phyloP scores from a whole-genome alignment of 35 echinoderm and acorn worm genomes.

The Apostichopus californicus region DNA sequence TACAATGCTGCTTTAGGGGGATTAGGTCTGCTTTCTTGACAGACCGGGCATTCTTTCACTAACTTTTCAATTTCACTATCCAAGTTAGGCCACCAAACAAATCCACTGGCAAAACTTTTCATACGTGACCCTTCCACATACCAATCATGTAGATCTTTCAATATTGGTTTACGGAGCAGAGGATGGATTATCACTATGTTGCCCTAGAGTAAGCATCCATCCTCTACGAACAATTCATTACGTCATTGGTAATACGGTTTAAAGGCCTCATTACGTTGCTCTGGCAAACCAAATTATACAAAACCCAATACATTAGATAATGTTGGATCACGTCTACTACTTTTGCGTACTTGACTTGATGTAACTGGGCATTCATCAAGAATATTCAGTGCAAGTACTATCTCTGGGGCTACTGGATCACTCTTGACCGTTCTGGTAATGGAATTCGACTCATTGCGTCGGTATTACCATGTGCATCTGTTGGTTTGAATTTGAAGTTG shows the following conservation, averaged over 20 bases:
- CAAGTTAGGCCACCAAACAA: conserved; percentile 60
- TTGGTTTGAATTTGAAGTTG: conserved; percentile 32
- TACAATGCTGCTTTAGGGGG: conserved; percentile 29
- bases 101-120: conserved; percentile 32
- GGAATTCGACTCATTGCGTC: conserved; percentile 69
- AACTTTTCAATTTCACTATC: background rate
- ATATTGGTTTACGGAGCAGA: background rate
- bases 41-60: conserved; percentile 20
- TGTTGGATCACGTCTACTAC: conserved; percentile 36
- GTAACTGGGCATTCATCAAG: conserved; percentile 37
- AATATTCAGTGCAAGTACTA: conserved; percentile 1
- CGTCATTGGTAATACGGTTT: background rate
- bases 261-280: too few species aligned
- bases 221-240: conserved; percentile 5
- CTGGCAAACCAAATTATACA: background rate
- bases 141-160: conserved; percentile 47
- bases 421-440: background rate
- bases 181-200: conserved; percentile 6
- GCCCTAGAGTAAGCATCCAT: conserved; percentile 9
- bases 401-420: conserved; percentile 35
- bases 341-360: conserved; percentile 45
- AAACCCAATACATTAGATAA: background rate
- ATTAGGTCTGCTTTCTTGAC: conserved; percentile 26
- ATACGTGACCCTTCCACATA: conserved; percentile 25
- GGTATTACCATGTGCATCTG: conserved; percentile 37